These are phyloP conservation scores for Prosopocoilus inquinatus DNA, from an alignment of 2,888 invertebrate species.

Conservation along the genomic window DNA sequence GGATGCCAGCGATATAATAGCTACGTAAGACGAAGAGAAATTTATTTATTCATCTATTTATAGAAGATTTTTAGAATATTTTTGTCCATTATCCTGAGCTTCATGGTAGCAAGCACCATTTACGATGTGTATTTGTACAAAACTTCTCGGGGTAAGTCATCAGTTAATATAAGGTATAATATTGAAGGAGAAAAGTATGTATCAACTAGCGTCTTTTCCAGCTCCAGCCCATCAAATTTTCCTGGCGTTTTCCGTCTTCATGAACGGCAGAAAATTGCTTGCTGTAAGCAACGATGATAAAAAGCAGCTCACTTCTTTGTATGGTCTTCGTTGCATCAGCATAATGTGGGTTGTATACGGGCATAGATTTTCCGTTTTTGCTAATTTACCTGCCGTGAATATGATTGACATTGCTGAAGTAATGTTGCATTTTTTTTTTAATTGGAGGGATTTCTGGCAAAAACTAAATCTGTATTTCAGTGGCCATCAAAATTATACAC, in stretches of 20 bases:
- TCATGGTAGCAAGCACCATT: background rate
- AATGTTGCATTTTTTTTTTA: background rate
- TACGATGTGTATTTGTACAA: background rate
- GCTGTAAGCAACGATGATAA: slow-evolving; percentile 37
- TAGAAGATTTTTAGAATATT: background rate
- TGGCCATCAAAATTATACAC: background rate
- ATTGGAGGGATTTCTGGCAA: too few species aligned
- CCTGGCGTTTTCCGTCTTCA: slow-evolving; percentile 47
- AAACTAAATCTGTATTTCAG: background rate
- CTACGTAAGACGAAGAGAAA: background rate
- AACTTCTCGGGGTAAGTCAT: background rate
- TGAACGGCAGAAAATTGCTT: slow-evolving; percentile 48
- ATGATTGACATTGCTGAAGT: slow-evolving; percentile 5
- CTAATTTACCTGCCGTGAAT: slow-evolving; percentile 6
- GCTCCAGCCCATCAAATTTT: slow-evolving; percentile 23
- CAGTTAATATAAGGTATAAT: too few species aligned
- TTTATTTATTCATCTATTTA: too few species aligned
- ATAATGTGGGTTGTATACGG: slow-evolving; percentile 53
- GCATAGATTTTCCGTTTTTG: slow-evolving; percentile 32
- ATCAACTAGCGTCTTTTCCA: slow-evolving; percentile 13
- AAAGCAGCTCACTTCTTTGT: slow-evolving; percentile 47
- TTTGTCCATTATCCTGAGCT: background rate
- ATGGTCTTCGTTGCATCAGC: slow-evolving; percentile 51
- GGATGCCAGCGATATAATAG: background rate
- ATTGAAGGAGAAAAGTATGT: too few species aligned